Conservation (phyloP, 2,888 invertebrate genomes). For the Cheiracanthium punctorium region DNA sequence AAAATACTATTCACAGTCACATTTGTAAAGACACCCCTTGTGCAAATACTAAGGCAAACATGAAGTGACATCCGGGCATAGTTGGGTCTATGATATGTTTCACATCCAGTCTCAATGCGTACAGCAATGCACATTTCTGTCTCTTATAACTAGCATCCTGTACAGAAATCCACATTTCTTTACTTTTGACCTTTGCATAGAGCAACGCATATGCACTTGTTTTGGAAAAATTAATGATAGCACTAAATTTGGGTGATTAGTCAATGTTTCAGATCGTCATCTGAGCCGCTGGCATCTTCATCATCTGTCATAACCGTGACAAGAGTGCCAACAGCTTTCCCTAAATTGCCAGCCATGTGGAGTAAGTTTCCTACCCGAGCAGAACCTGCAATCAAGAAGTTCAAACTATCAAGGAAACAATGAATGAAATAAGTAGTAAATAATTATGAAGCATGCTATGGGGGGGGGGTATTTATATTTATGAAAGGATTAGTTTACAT, state of each 20-base stretch:
- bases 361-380: constrained; percentile 81
- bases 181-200: neutral
- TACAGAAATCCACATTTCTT: neutral
- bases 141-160: neutral
- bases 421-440: no score
- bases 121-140: no score
- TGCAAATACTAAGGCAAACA: constrained; percentile 66
- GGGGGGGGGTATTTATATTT: no score
- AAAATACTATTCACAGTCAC: constrained; percentile 63
- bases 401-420: no score
- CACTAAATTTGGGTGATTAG: neutral
- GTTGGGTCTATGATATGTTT: constrained; percentile 63
- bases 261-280: constrained; percentile 69
- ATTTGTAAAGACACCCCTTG: constrained; percentile 55
- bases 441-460: no score
- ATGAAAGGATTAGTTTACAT: no score
- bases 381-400: constrained; percentile 32
- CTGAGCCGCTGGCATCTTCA: constrained; percentile 74
- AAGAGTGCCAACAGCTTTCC: constrained; percentile 89
- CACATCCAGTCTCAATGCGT: constrained; percentile 27
- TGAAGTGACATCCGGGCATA: constrained; percentile 60
- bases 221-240: neutral
- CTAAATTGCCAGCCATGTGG: constrained; percentile 91
- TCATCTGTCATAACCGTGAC: constrained; percentile 93
- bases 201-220: neutral